Percentiles rank a stretch among this genome's conserved stretches.
phyloP scores from a whole-genome alignment of 1,140 invertebrate genomes.

The Solenopsis invicta region DNA sequence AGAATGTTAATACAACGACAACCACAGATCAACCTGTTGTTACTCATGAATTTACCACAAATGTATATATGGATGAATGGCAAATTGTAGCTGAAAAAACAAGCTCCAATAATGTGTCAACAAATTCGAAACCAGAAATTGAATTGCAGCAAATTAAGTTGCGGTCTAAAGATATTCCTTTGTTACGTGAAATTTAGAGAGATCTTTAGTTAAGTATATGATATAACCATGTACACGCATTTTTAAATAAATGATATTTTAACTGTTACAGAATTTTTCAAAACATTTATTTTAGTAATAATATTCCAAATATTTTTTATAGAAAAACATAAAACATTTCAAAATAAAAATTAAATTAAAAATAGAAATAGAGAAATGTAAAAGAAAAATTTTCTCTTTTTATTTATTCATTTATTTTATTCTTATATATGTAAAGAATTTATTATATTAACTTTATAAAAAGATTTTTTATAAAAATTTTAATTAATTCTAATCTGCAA shows the following conservation, averaged over 20 bases:
- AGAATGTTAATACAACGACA: not conserved
- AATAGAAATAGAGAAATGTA: not conserved
- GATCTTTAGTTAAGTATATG: not conserved
- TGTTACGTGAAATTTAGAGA: slow-evolving; percentile 32
- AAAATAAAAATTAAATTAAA: not conserved
- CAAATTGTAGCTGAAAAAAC: slow-evolving; percentile 43
- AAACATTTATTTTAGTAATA: not conserved
- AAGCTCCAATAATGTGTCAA: not conserved
- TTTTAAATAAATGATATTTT: slow-evolving; percentile 10
- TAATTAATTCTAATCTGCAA: slow-evolving; percentile 4
- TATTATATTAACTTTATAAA: not conserved
- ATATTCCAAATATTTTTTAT: not conserved
- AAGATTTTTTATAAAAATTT: not conserved
- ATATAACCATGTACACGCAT: not conserved
- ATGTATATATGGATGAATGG: slow-evolving; percentile 59
- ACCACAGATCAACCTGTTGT: slow-evolving; percentile 15
- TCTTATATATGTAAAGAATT: not conserved
- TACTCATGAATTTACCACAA: not conserved
- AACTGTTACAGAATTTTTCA: not conserved
- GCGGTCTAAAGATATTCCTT: not conserved
- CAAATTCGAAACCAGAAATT: not conserved
- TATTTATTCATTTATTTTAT: not conserved
- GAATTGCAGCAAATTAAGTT: not conserved
- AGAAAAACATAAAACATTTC: not conserved
- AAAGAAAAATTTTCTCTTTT: not conserved